These are phyloP conservation scores for Myrmecophaga tridactyla DNA, from an alignment of 2,113 vertebrate genomes.

Conservation along the genomic window DNA sequence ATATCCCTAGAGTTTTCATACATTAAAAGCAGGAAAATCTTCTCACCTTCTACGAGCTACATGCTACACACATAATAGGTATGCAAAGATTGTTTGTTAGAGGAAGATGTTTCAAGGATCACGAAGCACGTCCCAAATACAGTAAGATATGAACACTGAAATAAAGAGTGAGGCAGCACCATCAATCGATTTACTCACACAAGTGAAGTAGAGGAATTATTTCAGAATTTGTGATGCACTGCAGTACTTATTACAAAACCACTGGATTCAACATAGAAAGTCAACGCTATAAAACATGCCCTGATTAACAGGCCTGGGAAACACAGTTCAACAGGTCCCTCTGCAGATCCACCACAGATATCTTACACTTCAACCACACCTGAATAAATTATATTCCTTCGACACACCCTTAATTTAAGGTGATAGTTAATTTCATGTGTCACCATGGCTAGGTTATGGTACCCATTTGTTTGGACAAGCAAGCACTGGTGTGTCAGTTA, in stretches of 20 bases:
- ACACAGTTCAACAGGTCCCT: background rate
- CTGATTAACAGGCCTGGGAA: fast-evolving
- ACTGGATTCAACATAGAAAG: background rate
- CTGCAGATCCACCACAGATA: fast-evolving
- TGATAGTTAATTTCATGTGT: no score
- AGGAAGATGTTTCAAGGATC: background rate
- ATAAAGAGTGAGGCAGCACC: background rate
- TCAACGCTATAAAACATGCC: background rate
- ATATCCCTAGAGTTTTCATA: background rate
- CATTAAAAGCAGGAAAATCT: no score
- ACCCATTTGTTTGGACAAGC: no score
- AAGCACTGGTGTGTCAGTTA: no score
- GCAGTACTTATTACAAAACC: background rate
- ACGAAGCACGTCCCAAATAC: background rate
- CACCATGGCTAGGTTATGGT: no score
- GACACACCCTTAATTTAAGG: background rate
- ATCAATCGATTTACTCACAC: background rate
- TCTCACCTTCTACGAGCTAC: background rate
- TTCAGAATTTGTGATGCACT: background rate
- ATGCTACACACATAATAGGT: background rate
- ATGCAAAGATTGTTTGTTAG: background rate
- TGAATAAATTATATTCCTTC: no score
- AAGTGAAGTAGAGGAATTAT: background rate
- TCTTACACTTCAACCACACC: background rate
- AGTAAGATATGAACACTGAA: background rate